Conservation (phyloP, 2,888 invertebrate species). For the Notodonta dromedarius region DNA sequence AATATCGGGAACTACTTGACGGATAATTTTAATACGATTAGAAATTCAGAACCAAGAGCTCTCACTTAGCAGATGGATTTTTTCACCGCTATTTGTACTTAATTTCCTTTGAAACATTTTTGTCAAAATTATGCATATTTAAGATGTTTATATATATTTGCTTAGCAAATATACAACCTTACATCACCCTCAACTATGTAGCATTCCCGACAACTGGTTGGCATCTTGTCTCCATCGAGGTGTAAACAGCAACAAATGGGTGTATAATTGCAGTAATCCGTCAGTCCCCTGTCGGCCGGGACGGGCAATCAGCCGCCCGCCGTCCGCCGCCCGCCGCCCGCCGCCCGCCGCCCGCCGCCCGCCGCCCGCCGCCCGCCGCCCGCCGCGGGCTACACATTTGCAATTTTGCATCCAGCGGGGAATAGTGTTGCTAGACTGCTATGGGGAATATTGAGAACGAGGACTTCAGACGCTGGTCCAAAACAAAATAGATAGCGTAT, state of each 20-base stretch:
- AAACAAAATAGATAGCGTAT: too few relatives aligned
- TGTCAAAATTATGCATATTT: too few relatives aligned
- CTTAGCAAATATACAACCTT: background rate
- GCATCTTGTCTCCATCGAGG: slow-evolving; percentile 20
- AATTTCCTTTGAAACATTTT: too few relatives aligned
- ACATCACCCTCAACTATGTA: background rate
- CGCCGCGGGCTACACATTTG: slow-evolving; percentile 38
- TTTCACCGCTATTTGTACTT: too few relatives aligned
- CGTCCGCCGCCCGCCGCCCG: slow-evolving; percentile 15
- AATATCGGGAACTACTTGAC: too few relatives aligned
- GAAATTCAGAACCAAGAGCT: too few relatives aligned
- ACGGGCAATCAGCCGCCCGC: slow-evolving; percentile 32
- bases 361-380: too few relatives aligned
- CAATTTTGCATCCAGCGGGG: slow-evolving; percentile 17
- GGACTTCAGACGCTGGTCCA: background rate
- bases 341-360: slow-evolving; percentile 21
- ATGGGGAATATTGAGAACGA: slow-evolving; percentile 10
- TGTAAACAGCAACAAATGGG: slow-evolving; percentile 39
- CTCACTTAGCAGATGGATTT: too few relatives aligned
- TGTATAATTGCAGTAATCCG: slow-evolving; percentile 43
- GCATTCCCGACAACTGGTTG: background rate
- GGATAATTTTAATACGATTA: too few relatives aligned
- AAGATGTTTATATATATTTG: too few relatives aligned
- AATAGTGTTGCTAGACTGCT: background rate
- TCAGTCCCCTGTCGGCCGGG: slow-evolving; percentile 23